Conservation (phyloP, 2,797 vertebrate species). For the Semaprochilodus insignis region DNA sequence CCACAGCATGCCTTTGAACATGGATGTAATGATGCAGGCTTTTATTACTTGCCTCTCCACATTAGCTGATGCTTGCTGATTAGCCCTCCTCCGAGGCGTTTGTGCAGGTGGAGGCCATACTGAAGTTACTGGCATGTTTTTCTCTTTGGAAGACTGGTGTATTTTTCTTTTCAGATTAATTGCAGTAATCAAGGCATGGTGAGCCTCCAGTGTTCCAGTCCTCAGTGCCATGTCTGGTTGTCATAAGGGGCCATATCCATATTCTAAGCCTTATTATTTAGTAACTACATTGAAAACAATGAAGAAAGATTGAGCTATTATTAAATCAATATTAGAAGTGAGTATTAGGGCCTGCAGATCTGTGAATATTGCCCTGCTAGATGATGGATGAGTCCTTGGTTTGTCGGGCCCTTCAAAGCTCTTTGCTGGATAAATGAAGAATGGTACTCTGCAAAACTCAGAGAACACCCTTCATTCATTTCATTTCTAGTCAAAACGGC, state of each 20-base stretch:
- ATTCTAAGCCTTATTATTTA: too few species aligned
- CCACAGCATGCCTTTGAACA: conserved; percentile 10
- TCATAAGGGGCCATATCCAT: too few species aligned
- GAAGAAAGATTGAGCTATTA: neutral
- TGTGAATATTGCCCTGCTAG: neutral
- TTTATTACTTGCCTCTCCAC: conserved; percentile 3
- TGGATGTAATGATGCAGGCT: neutral
- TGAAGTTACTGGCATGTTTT: neutral
- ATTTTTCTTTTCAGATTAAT: too few species aligned
- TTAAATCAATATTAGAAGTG: neutral
- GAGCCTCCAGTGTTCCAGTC: too few species aligned
- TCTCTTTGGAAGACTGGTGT: neutral
- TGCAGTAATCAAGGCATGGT: too few species aligned
- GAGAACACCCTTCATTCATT: too few species aligned
- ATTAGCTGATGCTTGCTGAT: conserved; percentile 18
- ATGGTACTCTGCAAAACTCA: too few species aligned
- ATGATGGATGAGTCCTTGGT: neutral
- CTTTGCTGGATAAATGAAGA: neutral
- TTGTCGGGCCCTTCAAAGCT: neutral
- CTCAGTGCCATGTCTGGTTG: too few species aligned
- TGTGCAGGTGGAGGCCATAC: neutral
- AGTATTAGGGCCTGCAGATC: neutral
- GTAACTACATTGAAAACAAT: too few species aligned
- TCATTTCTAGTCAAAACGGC: too few species aligned
- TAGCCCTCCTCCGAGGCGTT: conserved; percentile 27